These are phyloP conservation scores for Amyelois transitella DNA, from an alignment of 1,140 invertebrate genomes.

Conservation along the genomic window DNA sequence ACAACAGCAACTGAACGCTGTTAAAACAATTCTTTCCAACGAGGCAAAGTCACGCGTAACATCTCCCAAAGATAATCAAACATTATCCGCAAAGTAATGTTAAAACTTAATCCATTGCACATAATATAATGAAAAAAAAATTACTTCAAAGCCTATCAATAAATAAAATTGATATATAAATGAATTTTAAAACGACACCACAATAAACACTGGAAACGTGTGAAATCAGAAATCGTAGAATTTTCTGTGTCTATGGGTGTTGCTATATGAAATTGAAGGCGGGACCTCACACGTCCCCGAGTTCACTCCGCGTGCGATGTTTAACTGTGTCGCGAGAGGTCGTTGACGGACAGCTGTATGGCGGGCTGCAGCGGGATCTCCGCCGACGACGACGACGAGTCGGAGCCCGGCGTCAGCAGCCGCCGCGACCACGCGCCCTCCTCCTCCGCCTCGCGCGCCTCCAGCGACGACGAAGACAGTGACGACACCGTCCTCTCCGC, in stretches of 20 bases:
- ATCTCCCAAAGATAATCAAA: not conserved
- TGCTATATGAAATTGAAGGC: not conserved
- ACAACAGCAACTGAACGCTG: slow-evolving; percentile 2
- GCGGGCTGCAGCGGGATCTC: slow-evolving; percentile 56
- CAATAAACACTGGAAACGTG: not conserved
- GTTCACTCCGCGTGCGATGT: not conserved
- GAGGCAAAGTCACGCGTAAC: slow-evolving; percentile 1
- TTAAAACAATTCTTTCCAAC: slow-evolving; percentile 3
- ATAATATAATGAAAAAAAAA: slow-evolving; percentile 14
- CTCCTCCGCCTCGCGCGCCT: slow-evolving; percentile 45
- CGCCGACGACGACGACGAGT: slow-evolving; percentile 46
- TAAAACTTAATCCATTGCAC: slow-evolving; percentile 52
- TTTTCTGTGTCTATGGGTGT: not conserved
- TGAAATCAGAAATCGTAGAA: not conserved
- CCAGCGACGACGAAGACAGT: slow-evolving; percentile 42
- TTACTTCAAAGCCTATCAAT: slow-evolving; percentile 6
- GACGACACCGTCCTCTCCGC: slow-evolving; percentile 41
- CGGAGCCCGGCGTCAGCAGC: slow-evolving; percentile 48
- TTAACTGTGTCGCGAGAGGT: slow-evolving; percentile 32
- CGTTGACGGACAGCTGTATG: slow-evolving; percentile 51
- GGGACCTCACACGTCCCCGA: slow-evolving; percentile 10
- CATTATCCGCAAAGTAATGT: slow-evolving; percentile 11
- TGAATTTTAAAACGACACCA: slow-evolving; percentile 1
- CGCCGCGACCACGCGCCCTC: slow-evolving; percentile 43
- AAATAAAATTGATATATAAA: slow-evolving; percentile 14